Base-by-base conservation (phyloP, 2,888 invertebrate species). In the Neoitamus cyanurus region DNA sequence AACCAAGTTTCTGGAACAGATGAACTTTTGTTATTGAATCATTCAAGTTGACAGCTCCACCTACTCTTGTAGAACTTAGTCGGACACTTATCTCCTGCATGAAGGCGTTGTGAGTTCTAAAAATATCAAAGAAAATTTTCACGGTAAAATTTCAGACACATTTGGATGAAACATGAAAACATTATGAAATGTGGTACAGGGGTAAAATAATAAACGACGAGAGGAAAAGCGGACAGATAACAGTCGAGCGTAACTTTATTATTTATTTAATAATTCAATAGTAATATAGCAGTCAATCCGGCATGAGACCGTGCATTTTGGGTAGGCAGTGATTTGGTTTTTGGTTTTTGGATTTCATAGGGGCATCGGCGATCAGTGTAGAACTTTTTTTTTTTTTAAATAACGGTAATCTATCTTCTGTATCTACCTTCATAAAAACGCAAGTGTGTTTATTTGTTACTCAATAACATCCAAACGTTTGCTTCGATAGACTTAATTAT, bases 21-120 rank as follows among this genome's bases (percentile, higher is more conserved):
- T 77, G 77, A 77, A 77, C 46, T 77, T 77, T 20, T 42, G 6
- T 77, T 77, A 77, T 77, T 77, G 77, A 77, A 77, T 77, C 46
- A 46, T n/a, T 42, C 77, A 46, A 46, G 77, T 20, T 73, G 73
- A 73, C 36, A 73, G 11, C 73, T 70, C 36, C 6, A 36, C 15
- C 73, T 73, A 7, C 31, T 34, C 20, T 34, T 0, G 73, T 3
- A 36, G 20, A 73, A 73, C 31, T 73, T 73, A 5, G 20, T 73
- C 30, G 70, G 70, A 70, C 20, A 15, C 20, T 36, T 15, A 36
- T 73, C 73, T 15, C n/a, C 36, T 36, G 73, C 15, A 72, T 34
- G 30, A 20, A 3, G 1, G 3, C 20, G 34, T n/a, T 73, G 36
- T 34, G 31, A 36, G 36, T 20, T 34, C 73, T 73, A 36, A 37